These are phyloP conservation scores for Gonatopus flavifemur DNA, from an alignment of 1,140 invertebrate species.

Conservation along the genomic window DNA sequence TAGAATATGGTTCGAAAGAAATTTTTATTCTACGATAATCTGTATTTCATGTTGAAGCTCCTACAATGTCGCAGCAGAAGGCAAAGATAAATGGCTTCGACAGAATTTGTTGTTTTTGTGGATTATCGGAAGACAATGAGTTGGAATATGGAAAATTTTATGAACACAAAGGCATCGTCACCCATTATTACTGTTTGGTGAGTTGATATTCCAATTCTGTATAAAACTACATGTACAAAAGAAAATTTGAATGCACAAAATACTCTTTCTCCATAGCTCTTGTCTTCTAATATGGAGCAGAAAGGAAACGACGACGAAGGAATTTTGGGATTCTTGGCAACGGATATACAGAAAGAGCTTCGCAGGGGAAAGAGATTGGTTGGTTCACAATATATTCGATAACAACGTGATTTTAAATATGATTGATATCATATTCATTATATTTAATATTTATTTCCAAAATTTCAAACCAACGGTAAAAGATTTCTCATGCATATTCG, in stretches of 20 bases:
- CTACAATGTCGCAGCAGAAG: too few relatives aligned
- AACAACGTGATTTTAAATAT: too few relatives aligned
- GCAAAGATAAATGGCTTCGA: background rate
- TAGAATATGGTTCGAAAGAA: too few relatives aligned
- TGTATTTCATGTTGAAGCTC: too few relatives aligned
- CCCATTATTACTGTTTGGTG: constrained; percentile 63
- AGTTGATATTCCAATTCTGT: constrained; percentile 11
- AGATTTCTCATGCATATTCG: too few relatives aligned
- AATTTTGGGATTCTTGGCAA: constrained; percentile 64
- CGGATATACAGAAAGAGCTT: constrained; percentile 65
- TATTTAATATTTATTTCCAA: too few relatives aligned
- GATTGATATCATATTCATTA: too few relatives aligned
- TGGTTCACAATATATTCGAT: constrained; percentile 30
- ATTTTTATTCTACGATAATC: too few relatives aligned
- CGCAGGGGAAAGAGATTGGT: constrained; percentile 61
- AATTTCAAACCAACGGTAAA: too few relatives aligned
- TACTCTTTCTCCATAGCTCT: constrained; percentile 60
- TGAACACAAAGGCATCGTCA: constrained; percentile 50
- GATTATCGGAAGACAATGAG: constrained; percentile 52
- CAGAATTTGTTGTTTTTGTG: constrained; percentile 58
- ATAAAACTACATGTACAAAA: background rate
- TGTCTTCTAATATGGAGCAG: constrained; percentile 66
- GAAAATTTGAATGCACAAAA: background rate
- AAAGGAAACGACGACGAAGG: constrained; percentile 63
- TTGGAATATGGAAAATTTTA: constrained; percentile 60